Conservation (phyloP, 2,888 invertebrate species). For the Kuschelorhynchus macadamiae region DNA sequence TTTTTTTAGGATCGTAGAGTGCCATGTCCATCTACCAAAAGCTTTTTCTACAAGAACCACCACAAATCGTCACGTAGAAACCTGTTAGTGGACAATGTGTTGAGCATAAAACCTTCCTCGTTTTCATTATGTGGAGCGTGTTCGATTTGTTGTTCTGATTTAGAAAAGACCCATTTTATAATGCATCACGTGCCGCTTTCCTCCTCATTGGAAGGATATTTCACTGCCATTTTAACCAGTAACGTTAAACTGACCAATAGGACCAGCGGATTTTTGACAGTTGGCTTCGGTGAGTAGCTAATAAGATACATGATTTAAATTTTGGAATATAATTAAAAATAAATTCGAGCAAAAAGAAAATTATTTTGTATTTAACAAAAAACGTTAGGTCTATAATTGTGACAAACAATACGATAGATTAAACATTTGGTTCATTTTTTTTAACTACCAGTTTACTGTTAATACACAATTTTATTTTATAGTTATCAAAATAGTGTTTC, state of each 20-base stretch:
- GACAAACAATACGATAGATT: too few relatives aligned
- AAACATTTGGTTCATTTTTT: too few relatives aligned
- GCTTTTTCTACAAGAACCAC: slow-evolving; percentile 46
- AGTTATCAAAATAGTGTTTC: too few relatives aligned
- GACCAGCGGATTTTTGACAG: slow-evolving; percentile 52
- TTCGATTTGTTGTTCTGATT: slow-evolving; percentile 43
- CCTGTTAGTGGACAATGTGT: slow-evolving; percentile 21
- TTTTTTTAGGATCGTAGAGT: slow-evolving; percentile 34
- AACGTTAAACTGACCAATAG: slow-evolving; percentile 48
- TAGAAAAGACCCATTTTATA: slow-evolving; percentile 39
- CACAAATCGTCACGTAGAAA: slow-evolving; percentile 30
- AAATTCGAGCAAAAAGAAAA: too few relatives aligned
- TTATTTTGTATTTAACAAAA: too few relatives aligned
- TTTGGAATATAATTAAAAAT: too few relatives aligned
- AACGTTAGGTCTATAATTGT: too few relatives aligned
- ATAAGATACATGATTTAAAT: too few relatives aligned
- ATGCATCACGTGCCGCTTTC: slow-evolving; percentile 43
- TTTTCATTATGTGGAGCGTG: slow-evolving; percentile 50
- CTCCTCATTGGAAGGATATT: slow-evolving; percentile 41
- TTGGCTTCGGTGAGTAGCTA: slow-evolving; percentile 47
- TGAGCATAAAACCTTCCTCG: slow-evolving; percentile 48
- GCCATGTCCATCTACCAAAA: slow-evolving; percentile 53
- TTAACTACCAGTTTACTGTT: too few relatives aligned
- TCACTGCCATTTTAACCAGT: slow-evolving; percentile 42
- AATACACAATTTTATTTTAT: too few relatives aligned